phyloP scores from a whole-genome alignment of 1,140 invertebrate genomes.

The Musca domestica region DNA sequence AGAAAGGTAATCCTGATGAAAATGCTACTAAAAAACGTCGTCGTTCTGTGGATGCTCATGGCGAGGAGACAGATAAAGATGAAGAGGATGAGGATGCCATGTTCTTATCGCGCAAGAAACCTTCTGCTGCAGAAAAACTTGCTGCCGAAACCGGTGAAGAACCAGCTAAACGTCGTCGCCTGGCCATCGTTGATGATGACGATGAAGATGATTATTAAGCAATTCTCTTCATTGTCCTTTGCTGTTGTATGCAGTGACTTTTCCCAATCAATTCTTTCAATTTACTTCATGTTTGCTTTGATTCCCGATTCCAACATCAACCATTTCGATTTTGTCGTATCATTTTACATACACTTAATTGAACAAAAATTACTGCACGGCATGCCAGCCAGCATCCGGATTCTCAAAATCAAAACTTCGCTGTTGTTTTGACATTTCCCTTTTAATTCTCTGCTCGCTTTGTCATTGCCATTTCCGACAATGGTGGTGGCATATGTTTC shows the following conservation, averaged over 20 bases:
- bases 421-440: too few species aligned
- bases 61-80: constrained; percentile 1
- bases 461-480: too few species aligned
- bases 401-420: too few species aligned
- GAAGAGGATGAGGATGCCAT: constrained; percentile 40
- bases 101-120: constrained; percentile 48
- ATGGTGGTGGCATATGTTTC: too few species aligned
- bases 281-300: neutral
- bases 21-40: constrained; percentile 20
- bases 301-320: too few species aligned
- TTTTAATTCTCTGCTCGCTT: too few species aligned
- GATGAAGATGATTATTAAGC: constrained; percentile 38
- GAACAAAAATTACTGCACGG: too few species aligned
- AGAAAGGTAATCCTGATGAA: constrained; percentile 8
- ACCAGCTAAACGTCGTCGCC: constrained; percentile 46
- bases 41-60: neutral
- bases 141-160: constrained; percentile 25
- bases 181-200: constrained; percentile 50
- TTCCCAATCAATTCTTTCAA: neutral
- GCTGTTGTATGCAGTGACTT: neutral
- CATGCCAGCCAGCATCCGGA: too few species aligned
- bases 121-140: constrained; percentile 28
- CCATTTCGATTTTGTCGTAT: too few species aligned
- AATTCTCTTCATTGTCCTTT: neutral
- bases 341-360: too few species aligned